Evolutionary conservation across 2,888 invertebrate genomes (phyloP), one percentile per base, ranked within the genome.

Genomic region (Heteropelma amictum): DNA sequence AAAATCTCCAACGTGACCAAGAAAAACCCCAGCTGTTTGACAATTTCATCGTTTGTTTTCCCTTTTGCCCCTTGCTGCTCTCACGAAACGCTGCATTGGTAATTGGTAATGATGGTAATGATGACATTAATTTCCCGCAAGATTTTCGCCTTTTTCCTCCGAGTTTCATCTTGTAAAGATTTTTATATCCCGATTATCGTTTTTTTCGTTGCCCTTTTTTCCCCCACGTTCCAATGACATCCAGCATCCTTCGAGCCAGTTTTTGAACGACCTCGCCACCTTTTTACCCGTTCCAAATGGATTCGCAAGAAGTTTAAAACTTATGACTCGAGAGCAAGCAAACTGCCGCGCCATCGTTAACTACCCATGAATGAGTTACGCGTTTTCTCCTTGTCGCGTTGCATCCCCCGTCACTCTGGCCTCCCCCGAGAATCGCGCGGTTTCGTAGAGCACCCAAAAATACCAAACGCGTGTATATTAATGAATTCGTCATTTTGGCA

Each of bases 291-390:
- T 69, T 70, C 54, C 40, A 21, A 40, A 45, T 67, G 72, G 76
- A 60, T 45, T 42, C 40, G 73, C 73, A 85, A 85, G 80, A 85
- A 85, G 78, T 85, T 85, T 79, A 64, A 78, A 81, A 86, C 83
- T 87, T 85, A 85, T 82, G 85, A 86, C 83, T 81, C 83, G 85
- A 67, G 72, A 68, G 63, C 42, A 86, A 85, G 82, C 82, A 78
- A 80, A 71, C 76, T 78, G 53, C 51, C 68, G 58, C 51, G 71
- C 61, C 35, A 79, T 80, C 84, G 87, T 84, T 88, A 89, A 89
- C 88, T 86, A 88, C 83, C 88, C 88, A 86, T 89, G 88, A 87
- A 88, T 87, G 87, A 88, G 81, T 88, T 88, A 88, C 85, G 72
- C n/a, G n/a, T 77, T 79, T 58, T 80, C 30, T 69, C 26, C 58